phyloP scores from a whole-genome alignment of 2,113 vertebrate species.

The Pachycephala philippinensis region DNA sequence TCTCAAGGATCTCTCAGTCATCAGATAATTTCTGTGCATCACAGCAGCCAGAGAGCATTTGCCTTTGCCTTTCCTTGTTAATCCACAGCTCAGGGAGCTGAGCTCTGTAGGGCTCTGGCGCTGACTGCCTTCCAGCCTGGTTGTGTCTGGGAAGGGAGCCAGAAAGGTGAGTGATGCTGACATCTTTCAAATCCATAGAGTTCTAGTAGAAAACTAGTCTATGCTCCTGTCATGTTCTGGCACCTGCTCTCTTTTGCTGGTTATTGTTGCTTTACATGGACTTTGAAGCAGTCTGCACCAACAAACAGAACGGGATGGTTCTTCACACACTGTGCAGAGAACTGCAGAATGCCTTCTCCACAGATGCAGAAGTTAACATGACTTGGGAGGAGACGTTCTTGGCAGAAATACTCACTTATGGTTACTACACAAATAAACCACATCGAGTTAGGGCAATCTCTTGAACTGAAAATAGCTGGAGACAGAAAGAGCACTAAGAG shows the following conservation, averaged over 20 bases:
- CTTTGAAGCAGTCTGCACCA: neutral
- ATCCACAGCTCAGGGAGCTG: fast-evolving
- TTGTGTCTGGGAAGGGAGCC: neutral
- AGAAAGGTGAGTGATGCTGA: neutral
- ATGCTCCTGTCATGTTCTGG: neutral
- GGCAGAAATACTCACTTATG: neutral
- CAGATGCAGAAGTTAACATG: neutral
- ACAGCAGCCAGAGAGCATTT: fast-evolving
- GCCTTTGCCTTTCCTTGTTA: neutral
- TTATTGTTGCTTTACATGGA: neutral
- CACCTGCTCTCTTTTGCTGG: neutral
- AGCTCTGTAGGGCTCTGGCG: fast-evolving
- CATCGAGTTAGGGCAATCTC: neutral
- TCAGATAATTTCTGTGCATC: neutral
- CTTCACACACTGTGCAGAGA: neutral
- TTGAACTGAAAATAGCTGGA: neutral
- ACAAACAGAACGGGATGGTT: neutral
- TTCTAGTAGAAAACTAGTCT: neutral
- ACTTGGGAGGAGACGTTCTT: neutral
- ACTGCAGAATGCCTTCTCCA: fast-evolving
- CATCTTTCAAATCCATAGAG: neutral
- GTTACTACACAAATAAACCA: neutral
- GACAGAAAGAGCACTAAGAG: neutral
- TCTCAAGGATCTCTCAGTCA: neutral
- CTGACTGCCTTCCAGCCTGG: neutral